Conservation (phyloP, 2,797 vertebrate genomes). For the Tympanoctomys barrerae region DNA sequence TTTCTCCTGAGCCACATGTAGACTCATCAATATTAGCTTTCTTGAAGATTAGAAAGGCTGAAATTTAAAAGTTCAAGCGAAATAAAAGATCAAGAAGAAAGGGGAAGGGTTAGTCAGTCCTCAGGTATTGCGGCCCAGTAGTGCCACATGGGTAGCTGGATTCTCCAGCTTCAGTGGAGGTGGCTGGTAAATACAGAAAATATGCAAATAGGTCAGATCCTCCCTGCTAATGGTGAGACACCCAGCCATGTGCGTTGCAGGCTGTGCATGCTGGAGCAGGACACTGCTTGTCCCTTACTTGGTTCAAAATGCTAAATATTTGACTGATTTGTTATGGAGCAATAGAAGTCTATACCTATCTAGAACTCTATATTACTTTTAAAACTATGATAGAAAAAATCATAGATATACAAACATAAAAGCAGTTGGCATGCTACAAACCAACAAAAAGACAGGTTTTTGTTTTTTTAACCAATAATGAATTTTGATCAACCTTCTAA, state of each 20-base stretch:
- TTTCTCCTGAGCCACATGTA: neutral
- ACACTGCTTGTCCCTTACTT: neutral
- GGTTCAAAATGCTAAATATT: constrained; percentile 6
- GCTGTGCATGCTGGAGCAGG: neutral
- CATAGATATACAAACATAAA: neutral
- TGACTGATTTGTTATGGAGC: neutral
- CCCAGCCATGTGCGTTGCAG: neutral
- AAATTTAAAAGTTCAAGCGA: neutral
- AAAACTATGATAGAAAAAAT: constrained; percentile 35
- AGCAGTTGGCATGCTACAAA: neutral
- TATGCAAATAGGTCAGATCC: neutral
- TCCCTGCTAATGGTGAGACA: neutral
- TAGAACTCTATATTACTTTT: constrained; percentile 31
- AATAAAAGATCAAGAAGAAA: neutral
- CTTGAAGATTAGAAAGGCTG: neutral
- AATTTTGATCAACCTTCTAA: neutral
- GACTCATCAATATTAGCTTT: neutral
- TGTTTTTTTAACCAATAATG: neutral
- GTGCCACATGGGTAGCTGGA: too few relatives aligned
- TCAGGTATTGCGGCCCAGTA: neutral
- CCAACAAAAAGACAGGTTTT: neutral
- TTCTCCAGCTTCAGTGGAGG: neutral
- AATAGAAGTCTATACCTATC: neutral
- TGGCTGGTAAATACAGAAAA: neutral
- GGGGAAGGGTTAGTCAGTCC: neutral